Evolutionary conservation across 2,888 invertebrate genomes (phyloP), one percentile per base, ranked within the genome.

Genomic region (Chromoteleia sp.): DNA sequence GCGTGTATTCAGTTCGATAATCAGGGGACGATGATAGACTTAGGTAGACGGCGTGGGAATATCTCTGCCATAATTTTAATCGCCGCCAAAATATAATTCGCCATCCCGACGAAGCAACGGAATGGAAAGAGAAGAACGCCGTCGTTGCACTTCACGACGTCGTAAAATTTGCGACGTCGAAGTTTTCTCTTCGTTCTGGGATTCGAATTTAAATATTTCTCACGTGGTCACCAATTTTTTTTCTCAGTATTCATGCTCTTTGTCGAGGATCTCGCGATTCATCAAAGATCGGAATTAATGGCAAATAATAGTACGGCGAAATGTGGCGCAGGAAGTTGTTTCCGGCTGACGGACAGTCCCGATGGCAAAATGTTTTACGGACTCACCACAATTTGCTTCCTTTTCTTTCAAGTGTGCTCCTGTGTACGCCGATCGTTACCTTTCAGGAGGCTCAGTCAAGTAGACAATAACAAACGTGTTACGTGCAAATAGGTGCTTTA

Each of bases 281-380:
- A 75, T 71, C 71, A 70, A 83, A 75, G 78, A 81, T 83, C 56
- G 45, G 65, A 80, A 81, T 83, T 81, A 80, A 83, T 74, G 75
- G 67, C 65, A 63, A 67, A 73, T 78, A 75, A 81, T 65, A 63
- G 75, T 63, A 67, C 36, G 65, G 77, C 67, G 17, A 74, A 77
- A 59, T 63, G 56, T 65, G 25, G 30, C 54, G 59, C 80, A 77
- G 83, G 83, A 83, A 83, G 83, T 83, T 48, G 59, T 61, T 75
- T 82, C 83, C 83, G 83, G 83, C 41, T 39, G 63, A 45, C 65
- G 79, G 65, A 80, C 79, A 75, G 68, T 70, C 39, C 25, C 65
- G 80, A 65, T 80, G 80, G 74, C 63, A 80, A 80, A 75, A 58
- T 71, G 70, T 71, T 75, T 80, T 48, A 58, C 52, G 75, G 7